A percentile compares a stretch with the other conserved stretches of the same genome.
These are phyloP conservation scores for Siniperca scherzeri DNA, from an alignment of 2,797 vertebrate genomes.

Conservation along the genomic window DNA sequence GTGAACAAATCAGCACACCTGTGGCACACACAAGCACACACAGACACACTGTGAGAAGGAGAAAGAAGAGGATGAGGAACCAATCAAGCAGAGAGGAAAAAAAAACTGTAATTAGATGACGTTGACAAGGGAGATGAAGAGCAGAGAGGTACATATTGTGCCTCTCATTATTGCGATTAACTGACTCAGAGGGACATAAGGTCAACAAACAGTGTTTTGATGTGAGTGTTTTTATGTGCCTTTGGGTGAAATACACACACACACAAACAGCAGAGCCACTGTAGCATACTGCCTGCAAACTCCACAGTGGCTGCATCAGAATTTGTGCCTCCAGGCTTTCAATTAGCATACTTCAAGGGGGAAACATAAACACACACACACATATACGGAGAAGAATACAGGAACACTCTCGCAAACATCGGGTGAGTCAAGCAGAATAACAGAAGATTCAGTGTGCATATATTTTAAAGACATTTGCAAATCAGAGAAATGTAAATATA, in stretches of 20 bases:
- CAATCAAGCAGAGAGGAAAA: slow-evolving; percentile 29
- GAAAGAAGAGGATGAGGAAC: slow-evolving; percentile 46
- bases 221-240: slow-evolving; percentile 38
- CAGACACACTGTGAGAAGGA: slow-evolving; percentile 1
- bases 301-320: slow-evolving; percentile 50
- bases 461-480: slow-evolving; percentile 54
- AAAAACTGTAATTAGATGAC: slow-evolving; percentile 54
- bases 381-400: slow-evolving; percentile 20
- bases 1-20: slow-evolving; percentile 45
- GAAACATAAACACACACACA: slow-evolving; percentile 43
- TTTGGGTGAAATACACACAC: slow-evolving; percentile 31
- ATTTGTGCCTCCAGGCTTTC: slow-evolving; percentile 65
- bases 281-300: slow-evolving; percentile 39
- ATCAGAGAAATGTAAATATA: slow-evolving; percentile 68
- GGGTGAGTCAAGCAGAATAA: slow-evolving; percentile 59
- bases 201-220: slow-evolving; percentile 60
- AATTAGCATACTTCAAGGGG: slow-evolving; percentile 66
- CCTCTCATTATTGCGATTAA: slow-evolving; percentile 69
- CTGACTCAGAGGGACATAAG: slow-evolving; percentile 58
- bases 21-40: slow-evolving; percentile 6
- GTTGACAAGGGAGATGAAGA: slow-evolving; percentile 45
- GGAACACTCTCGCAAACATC: slow-evolving; percentile 1
- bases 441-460: slow-evolving; percentile 33
- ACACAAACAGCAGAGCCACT: slow-evolving; percentile 29
- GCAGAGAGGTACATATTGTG: slow-evolving; percentile 51